Base-by-base conservation (phyloP, 2,113 vertebrate species). In the Sceloporus undulatus region DNA sequence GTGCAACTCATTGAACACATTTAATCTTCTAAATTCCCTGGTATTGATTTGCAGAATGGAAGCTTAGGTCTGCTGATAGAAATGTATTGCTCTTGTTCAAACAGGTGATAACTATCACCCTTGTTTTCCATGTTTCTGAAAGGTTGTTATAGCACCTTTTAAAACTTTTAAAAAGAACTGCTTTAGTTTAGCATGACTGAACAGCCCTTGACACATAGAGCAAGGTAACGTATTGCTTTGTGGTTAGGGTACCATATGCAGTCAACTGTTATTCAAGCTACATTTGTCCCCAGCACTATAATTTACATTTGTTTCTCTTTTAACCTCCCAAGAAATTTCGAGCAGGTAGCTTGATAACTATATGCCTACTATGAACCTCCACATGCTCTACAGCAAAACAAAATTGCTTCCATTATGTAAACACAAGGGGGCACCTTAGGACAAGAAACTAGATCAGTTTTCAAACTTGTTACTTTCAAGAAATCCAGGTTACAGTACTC, bases 21-120 rank as follows among this genome's bases (percentile, higher is more conserved):
- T 88, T 92, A 88, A 89, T 92, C 90, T 89, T 94, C 81, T 94
- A 86, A 93, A 93, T 93, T 92, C 87, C 81, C 66, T 85, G 90
- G 92, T 96, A 96, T 91, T 94, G 95, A 97, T 96, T 88, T 86
- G 52, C 70, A 92, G 81, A 87, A 81, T 18, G 84, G 73, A 85
- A 84, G 34, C 23, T 92, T 91, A 89, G 71, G 25, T 13, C 11
- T 91, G 87, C 71, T 90, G 78, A 90, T 87, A n/a, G 76, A 92
- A 89, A 85, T 85, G 81, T 90, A 88, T 97, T 96, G 93, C 92
- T 83, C 62, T 83, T n/a, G 16, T 87, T 80, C 74, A 88, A 91
- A 83, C 38, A 79, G n/a, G 52, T 89, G 62, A 79, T 87, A 79
- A 90, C 9, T 11, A 19, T 92, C 38, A 79, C 86, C 9, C n/a